Conservation (phyloP, 2,888 invertebrate species). For the Diarsia brunnea region DNA sequence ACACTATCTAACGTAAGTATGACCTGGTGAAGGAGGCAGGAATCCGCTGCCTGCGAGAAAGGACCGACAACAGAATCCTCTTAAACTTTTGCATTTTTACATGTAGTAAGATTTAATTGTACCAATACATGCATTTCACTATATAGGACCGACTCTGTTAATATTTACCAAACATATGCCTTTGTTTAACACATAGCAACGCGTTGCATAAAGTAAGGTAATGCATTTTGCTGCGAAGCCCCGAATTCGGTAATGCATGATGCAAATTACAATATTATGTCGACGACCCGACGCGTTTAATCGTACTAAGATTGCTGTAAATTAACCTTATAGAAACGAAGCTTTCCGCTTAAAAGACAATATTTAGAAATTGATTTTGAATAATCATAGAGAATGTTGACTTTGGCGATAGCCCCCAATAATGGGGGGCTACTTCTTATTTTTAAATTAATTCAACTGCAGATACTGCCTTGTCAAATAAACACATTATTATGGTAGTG, state of each 20-base stretch:
- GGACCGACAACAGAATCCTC: too few relatives aligned
- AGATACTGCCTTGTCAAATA: background rate
- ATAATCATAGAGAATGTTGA: background rate
- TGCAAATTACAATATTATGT: background rate
- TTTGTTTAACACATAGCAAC: slow-evolving; percentile 36
- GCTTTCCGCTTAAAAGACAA: background rate
- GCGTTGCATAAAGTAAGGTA: slow-evolving; percentile 46
- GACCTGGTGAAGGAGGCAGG: too few relatives aligned
- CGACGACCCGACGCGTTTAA: background rate
- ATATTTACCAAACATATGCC: slow-evolving; percentile 48
- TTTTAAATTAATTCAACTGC: background rate
- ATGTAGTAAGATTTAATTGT: background rate
- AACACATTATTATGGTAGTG: background rate
- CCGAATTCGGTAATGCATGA: slow-evolving; percentile 39
- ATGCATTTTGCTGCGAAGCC: slow-evolving; percentile 29
- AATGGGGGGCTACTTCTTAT: background rate
- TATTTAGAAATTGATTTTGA: background rate
- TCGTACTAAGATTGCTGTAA: background rate
- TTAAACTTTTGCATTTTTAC: background rate
- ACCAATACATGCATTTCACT: background rate
- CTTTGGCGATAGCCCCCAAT: background rate
- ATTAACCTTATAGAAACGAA: slow-evolving; percentile 13
- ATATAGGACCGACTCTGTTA: slow-evolving; percentile 15
- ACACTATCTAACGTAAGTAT: too few relatives aligned
- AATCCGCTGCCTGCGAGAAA: too few relatives aligned